These are phyloP conservation scores for Spisula subtruncata DNA, from an alignment of 2,888 invertebrate genomes.

Conservation along the genomic window DNA sequence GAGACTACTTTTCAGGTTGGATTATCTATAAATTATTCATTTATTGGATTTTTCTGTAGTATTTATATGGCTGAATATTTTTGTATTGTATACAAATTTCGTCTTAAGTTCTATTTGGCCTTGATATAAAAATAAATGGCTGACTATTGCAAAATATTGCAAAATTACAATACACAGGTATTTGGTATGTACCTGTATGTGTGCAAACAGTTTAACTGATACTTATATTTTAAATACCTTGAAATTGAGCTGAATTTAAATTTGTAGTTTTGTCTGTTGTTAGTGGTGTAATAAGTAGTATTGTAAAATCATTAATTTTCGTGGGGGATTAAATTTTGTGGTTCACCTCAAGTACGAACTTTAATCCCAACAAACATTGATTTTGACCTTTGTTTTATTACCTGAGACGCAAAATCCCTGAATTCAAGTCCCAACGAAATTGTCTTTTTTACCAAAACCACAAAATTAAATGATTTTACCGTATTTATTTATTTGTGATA, in stretches of 20 bases:
- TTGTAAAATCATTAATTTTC: too few relatives aligned
- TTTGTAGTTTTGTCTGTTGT: background rate
- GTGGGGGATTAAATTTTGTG: too few relatives aligned
- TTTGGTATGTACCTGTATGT: background rate
- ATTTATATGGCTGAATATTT: background rate
- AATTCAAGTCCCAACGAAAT: background rate
- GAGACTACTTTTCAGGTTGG: background rate
- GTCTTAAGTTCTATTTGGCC: background rate
- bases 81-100: background rate
- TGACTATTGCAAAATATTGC: background rate
- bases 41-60: constrained; percentile 17
- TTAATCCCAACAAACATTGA: too few relatives aligned
- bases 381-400: too few relatives aligned
- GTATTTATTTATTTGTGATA: too few relatives aligned
- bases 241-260: background rate
- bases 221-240: too few relatives aligned
- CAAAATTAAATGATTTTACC: too few relatives aligned
- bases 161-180: background rate
- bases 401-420: too few relatives aligned
- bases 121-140: background rate
- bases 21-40: constrained; percentile 1
- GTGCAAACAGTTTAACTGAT: background rate
- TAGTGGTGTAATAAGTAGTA: background rate
- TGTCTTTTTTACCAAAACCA: too few relatives aligned
- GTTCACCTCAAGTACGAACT: too few relatives aligned